Percentiles rank a stretch among this genome's conserved stretches.
These are phyloP conservation scores for Laticauda colubrina DNA, from an alignment of 2,113 vertebrate genomes.

Conservation along the genomic window DNA sequence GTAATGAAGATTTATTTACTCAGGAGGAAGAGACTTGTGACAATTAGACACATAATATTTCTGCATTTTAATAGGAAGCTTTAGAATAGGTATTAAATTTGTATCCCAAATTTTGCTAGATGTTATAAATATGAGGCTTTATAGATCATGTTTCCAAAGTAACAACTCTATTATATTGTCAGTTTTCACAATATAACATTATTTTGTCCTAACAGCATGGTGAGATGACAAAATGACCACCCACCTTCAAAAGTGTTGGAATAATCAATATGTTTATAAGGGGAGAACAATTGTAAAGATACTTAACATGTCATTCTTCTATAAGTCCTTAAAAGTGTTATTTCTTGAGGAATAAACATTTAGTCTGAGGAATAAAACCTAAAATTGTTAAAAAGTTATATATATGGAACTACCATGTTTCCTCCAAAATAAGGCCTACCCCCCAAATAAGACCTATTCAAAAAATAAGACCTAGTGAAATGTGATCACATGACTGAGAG, in stretches of 20 bases:
- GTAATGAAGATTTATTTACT: neutral
- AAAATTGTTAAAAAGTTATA: neutral
- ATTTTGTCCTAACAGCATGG: neutral
- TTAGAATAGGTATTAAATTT: neutral
- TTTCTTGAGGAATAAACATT: neutral
- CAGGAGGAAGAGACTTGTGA: neutral
- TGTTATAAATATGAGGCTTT: neutral
- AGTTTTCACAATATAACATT: neutral
- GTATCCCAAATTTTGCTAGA: neutral
- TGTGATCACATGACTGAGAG: neutral
- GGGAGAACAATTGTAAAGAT: neutral
- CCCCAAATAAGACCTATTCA: too few relatives aligned
- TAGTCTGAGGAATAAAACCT: neutral
- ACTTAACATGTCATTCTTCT: neutral
- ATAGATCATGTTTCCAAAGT: neutral
- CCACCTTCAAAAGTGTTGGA: neutral
- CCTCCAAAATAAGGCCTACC: too few relatives aligned
- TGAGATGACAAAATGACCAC: neutral
- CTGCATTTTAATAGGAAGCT: conserved; percentile 2
- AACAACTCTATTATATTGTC: neutral
- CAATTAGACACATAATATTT: neutral
- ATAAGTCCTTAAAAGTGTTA: neutral
- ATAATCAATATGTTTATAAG: neutral
- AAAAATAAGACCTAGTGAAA: neutral
- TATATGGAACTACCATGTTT: neutral